A percentile compares a stretch with the other conserved stretches of the same genome.
phyloP scores from a whole-genome alignment of 2,113 vertebrate genomes.

The Peromyscus maniculatus region DNA sequence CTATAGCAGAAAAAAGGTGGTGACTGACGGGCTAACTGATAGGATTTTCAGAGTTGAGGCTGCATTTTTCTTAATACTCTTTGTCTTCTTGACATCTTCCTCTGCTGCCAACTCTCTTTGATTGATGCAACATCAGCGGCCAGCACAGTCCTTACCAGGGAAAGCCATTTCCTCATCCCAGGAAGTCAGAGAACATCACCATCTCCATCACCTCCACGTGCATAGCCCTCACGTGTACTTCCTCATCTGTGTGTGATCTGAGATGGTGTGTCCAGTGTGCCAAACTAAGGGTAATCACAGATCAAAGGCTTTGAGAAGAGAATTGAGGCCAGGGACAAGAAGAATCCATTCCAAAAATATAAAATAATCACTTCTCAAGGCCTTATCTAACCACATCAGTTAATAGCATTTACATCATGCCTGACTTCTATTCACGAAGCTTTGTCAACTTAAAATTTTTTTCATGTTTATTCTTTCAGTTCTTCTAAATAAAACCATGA shows the following conservation, averaged over 20 bases:
- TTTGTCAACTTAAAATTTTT: conserved; percentile 16
- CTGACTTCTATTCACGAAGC: background rate
- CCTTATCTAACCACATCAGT: background rate
- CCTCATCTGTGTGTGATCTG: background rate
- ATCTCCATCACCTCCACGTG: background rate
- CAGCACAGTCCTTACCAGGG: background rate
- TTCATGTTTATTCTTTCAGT: conserved; percentile 44
- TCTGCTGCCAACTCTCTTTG: background rate
- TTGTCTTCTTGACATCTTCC: background rate
- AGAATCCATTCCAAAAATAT: background rate
- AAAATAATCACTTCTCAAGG: conserved; percentile 54
- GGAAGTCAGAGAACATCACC: accelerated
- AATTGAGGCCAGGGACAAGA: background rate
- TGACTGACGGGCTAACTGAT: conserved; percentile 1
- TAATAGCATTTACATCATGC: conserved; percentile 37
- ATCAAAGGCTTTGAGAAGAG: conserved; percentile 58
- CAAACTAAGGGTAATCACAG: background rate
- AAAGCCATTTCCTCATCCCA: background rate
- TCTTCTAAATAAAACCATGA: conserved; percentile 28
- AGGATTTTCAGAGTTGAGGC: conserved; percentile 68
- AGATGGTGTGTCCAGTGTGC: background rate
- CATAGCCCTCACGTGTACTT: background rate
- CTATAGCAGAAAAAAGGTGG: background rate
- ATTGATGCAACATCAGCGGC: background rate
- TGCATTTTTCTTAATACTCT: background rate